Base-by-base conservation (phyloP, 2,797 vertebrate genomes). In the Hypotaenidia philippensis region DNA sequence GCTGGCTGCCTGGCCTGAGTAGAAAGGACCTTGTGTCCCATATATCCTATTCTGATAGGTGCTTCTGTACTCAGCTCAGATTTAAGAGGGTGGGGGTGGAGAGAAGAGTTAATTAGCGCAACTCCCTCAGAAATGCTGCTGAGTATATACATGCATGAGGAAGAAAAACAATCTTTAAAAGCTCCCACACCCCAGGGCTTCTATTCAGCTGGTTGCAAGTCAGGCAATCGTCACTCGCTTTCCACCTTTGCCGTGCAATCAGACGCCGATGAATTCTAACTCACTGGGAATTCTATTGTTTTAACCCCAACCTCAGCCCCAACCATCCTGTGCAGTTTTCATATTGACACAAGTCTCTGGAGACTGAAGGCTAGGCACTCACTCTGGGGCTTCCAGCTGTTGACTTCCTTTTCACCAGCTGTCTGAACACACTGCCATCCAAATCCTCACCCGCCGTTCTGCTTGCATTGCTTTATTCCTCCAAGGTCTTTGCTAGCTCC, bases 41-140 rank as follows among this genome's bases (percentile, higher is more conserved):
- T 1, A 11, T 10, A 44, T 21, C 61, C 65, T 17, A 2, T 49
- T 59, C 69, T 72, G 72, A 50, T 41, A 52, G 50, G 36, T 45
- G 79, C 72, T 0, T 1, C 84, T 79, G 59, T 8, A 29, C 38
- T 36, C 52, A 27, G 78, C 61, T 82, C 17, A 17, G 49, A 92
- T 64, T 57, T 53, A 71, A 85, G 49, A 80, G 64, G 34, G 53
- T 9, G n/a, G 11, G 29, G 49, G 60, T 38, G 71, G 82, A 79
- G 19, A 63, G 40, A 72, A 74, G 56, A 77, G 49, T 75, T 87
- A 89, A 91, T 89, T 59, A 92, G 50, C 14, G 11, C 75, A 85
- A n/a, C 61, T 90, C 78, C 78, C 64, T 87, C 75, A 60, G 81
- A 93, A 95, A 94, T 61, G 21, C 57, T 85, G 89, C 83, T 77